Conservation (phyloP, 2,888 invertebrate genomes). For the Caenorhabditis virilis region DNA sequence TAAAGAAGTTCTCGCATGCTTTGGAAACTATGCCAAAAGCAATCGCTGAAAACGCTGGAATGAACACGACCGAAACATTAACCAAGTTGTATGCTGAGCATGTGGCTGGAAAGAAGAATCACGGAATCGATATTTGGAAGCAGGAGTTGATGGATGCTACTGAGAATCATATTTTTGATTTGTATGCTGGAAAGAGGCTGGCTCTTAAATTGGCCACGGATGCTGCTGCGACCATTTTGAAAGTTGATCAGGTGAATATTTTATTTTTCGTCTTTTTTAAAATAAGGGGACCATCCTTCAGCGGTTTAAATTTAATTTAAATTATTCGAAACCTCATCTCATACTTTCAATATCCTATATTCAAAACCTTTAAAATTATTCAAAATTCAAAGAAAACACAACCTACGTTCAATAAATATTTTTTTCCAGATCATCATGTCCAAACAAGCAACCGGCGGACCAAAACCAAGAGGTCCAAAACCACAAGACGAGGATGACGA, state of each 20-base stretch:
- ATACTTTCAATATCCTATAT: no score
- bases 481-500: conserved; percentile 71
- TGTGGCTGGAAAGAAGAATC: conserved; percentile 81
- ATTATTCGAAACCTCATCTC: no score
- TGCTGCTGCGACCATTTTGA: conserved; percentile 77
- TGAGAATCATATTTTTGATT: conserved; percentile 81
- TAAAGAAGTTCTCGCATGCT: conserved; percentile 84
- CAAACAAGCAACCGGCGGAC: conserved; percentile 72
- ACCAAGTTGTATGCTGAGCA: conserved; percentile 91
- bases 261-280: no score
- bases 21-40: conserved; percentile 88
- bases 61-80: conserved; percentile 83
- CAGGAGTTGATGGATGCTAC: conserved; percentile 75
- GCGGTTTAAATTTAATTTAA: background rate
- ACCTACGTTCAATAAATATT: no score
- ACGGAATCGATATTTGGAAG: conserved; percentile 81
- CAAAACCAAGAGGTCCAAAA: conserved; percentile 69
- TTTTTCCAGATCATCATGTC: conserved; percentile 72
- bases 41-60: conserved; percentile 91
- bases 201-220: conserved; percentile 91
- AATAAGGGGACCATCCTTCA: no score
- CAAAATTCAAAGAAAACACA: no score
- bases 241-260: conserved; percentile 71
- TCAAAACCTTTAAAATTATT: background rate
- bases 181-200: conserved; percentile 84